phyloP scores from a whole-genome alignment of 2,888 invertebrate species.

The Ophion ellenae region DNA sequence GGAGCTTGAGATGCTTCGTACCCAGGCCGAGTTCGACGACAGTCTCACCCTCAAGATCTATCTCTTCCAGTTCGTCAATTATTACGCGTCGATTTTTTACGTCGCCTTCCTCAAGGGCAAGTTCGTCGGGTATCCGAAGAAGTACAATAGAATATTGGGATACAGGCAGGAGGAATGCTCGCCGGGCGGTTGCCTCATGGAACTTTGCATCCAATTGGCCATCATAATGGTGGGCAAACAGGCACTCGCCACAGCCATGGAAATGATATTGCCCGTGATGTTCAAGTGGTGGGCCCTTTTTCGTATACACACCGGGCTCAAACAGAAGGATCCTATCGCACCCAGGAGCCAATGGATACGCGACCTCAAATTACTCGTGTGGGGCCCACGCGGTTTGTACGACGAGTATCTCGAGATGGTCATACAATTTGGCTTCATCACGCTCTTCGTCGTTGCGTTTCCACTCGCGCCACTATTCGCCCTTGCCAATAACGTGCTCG shows the following conservation, averaged over 20 bases:
- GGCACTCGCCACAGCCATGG: conserved; percentile 90
- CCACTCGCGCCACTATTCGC: conserved; percentile 94
- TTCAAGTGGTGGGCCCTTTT: conserved; percentile 85
- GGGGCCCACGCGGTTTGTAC: conserved; percentile 89
- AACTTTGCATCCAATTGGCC: conserved; percentile 92
- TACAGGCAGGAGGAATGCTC: conserved; percentile 87
- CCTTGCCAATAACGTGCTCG: conserved; percentile 92
- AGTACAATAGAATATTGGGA: conserved; percentile 90
- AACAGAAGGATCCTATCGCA: conserved; percentile 77
- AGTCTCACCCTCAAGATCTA: conserved; percentile 94
- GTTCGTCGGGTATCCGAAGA: conserved; percentile 91
- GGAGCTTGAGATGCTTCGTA: conserved; percentile 90
- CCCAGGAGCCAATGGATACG: conserved; percentile 86
- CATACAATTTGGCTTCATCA: conserved; percentile 94
- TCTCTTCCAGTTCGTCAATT: conserved; percentile 95
- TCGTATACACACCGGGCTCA: conserved; percentile 80
- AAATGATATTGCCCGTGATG: conserved; percentile 89
- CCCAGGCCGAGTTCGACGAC: conserved; percentile 94
- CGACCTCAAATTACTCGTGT: conserved; percentile 87
- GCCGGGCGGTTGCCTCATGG: conserved; percentile 94
- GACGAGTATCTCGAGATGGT: conserved; percentile 95
- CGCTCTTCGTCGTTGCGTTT: conserved; percentile 94
- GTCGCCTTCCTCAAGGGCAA: conserved; percentile 92
- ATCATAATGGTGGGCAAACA: conserved; percentile 96
- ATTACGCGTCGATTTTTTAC: conserved; percentile 94